A percentile compares a stretch with the other conserved stretches of the same genome.
phyloP scores from a whole-genome alignment of 2,113 vertebrate species.

The Pluvialis apricaria region DNA sequence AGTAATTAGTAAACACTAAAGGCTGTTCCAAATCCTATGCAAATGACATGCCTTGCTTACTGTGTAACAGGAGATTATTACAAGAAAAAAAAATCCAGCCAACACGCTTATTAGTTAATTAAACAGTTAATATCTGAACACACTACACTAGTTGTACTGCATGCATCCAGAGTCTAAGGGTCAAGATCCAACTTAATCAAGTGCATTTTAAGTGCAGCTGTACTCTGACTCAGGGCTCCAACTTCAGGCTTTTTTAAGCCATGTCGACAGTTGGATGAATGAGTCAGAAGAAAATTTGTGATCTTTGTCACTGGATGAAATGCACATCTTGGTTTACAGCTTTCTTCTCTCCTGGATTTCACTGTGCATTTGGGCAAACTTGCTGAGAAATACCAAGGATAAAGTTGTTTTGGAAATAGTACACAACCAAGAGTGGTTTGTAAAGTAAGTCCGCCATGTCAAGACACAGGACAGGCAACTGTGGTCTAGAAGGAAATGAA shows the following conservation, averaged over 20 bases:
- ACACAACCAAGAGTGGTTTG: neutral
- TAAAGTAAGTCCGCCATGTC: neutral
- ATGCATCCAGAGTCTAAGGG: slow-evolving; percentile 63
- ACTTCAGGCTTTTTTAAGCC: neutral
- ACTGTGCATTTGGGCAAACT: neutral
- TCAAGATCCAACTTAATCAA: slow-evolving; percentile 25
- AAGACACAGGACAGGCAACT: neutral
- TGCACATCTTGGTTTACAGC: neutral
- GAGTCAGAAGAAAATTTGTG: slow-evolving; percentile 39
- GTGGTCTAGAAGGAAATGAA: neutral
- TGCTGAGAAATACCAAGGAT: neutral
- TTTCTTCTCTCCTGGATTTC: neutral
- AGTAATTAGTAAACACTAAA: neutral
- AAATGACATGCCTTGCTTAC: neutral
- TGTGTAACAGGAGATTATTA: neutral
- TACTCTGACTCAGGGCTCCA: neutral
- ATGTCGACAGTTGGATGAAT: slow-evolving; percentile 9
- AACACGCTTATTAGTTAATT: neutral
- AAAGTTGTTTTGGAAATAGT: neutral
- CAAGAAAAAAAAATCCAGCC: neutral
- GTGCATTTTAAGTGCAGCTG: neutral
- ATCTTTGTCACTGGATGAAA: slow-evolving; percentile 43
- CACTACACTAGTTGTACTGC: neutral
- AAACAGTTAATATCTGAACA: slow-evolving; percentile 23
- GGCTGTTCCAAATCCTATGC: neutral